A percentile compares a stretch with the other conserved stretches of the same genome.
phyloP scores from a whole-genome alignment of 2,797 vertebrate species.

The Arctocebus calabarensis region DNA sequence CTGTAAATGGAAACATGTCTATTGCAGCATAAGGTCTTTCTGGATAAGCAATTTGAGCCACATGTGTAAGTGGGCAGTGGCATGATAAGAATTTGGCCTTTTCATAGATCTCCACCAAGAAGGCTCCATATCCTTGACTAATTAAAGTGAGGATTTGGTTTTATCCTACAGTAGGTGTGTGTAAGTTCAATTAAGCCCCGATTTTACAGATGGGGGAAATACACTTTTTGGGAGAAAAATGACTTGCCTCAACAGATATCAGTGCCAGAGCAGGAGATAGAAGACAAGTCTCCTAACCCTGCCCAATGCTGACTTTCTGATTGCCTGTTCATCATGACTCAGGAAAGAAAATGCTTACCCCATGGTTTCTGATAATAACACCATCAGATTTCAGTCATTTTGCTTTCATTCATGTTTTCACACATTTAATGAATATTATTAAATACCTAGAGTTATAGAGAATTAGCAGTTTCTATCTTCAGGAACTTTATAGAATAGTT shows the following conservation, averaged over 20 bases:
- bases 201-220: background rate
- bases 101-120: background rate
- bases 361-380: background rate
- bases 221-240: background rate
- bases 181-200: background rate
- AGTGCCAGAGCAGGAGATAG: background rate
- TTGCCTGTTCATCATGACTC: background rate
- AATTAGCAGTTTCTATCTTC: background rate
- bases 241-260: background rate
- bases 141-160: constrained; percentile 26
- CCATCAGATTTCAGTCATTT: background rate
- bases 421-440: background rate
- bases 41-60: background rate
- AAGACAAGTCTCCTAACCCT: background rate
- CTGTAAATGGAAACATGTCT: background rate
- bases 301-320: too few relatives aligned
- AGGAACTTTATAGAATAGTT: background rate
- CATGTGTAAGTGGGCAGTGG: background rate
- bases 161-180: background rate
- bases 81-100: background rate
- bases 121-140: background rate
- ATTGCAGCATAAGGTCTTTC: background rate
- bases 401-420: background rate
- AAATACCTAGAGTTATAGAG: background rate
- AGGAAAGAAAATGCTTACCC: background rate